A percentile compares a stretch with the other conserved stretches of the same genome.
phyloP scores from a whole-genome alignment of 1,140 invertebrate species.

The Steinernema khuongi region DNA sequence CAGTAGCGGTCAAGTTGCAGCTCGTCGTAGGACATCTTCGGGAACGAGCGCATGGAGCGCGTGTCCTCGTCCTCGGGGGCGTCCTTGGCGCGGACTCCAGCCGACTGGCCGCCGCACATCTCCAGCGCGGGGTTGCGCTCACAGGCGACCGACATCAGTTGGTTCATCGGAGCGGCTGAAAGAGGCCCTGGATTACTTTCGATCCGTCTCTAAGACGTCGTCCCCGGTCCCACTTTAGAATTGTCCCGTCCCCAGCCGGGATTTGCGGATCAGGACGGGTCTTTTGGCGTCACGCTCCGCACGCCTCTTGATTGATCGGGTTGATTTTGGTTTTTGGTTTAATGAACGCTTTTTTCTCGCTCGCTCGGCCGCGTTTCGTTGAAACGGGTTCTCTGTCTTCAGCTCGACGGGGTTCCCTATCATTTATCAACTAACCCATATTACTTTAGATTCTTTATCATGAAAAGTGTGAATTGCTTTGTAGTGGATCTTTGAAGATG shows the following conservation, averaged over 20 bases:
- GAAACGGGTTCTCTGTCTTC: background rate
- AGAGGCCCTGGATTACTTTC: no score
- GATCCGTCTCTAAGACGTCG: no score
- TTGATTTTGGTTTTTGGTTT: slow-evolving; percentile 13
- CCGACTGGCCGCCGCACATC: background rate
- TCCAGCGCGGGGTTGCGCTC: slow-evolving; percentile 8
- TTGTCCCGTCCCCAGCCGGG: background rate
- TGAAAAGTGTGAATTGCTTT: no score
- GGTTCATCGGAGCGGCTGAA: slow-evolving; percentile 3
- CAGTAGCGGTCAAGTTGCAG: background rate
- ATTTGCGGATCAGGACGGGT: slow-evolving; percentile 2
- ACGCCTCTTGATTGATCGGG: background rate
- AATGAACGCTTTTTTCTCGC: slow-evolving; percentile 12
- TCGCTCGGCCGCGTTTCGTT: slow-evolving; percentile 12
- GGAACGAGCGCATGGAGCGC: slow-evolving; percentile 7
- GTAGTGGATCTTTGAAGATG: no score
- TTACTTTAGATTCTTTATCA: no score
- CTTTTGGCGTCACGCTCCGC: background rate
- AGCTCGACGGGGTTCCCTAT: background rate
- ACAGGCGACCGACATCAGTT: background rate
- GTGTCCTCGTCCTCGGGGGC: slow-evolving; percentile 8
- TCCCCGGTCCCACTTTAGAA: no score
- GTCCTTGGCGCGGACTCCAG: background rate
- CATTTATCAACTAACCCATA: background rate
- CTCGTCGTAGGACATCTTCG: background rate